These are phyloP conservation scores for Dendrocincla tyrannina DNA, from an alignment of 2,797 vertebrate species.

Conservation along the genomic window DNA sequence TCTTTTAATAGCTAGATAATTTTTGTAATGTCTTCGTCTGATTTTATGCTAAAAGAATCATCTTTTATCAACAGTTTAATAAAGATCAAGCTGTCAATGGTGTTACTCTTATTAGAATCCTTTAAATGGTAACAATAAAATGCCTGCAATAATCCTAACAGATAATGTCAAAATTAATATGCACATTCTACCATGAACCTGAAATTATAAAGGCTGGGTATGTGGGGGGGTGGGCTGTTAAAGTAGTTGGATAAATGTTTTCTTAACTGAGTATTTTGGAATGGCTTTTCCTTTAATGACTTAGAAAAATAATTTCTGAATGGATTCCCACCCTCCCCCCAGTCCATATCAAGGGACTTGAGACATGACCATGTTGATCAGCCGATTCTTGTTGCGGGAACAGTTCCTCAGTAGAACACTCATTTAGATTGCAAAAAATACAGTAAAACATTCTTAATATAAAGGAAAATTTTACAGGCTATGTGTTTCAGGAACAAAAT, in stretches of 20 bases:
- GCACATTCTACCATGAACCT: not conserved
- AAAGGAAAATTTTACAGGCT: not conserved
- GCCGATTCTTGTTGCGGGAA: not conserved
- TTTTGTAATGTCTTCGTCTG: constrained; percentile 14
- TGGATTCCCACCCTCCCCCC: not conserved
- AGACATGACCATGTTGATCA: not conserved
- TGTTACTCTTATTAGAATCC: not conserved
- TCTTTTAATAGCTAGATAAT: not conserved
- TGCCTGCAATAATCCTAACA: not conserved
- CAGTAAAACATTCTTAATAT: not conserved
- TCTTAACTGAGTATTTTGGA: not conserved
- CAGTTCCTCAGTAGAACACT: accelerated
- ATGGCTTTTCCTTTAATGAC: not conserved
- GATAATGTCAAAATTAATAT: not conserved
- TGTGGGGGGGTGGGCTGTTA: not conserved
- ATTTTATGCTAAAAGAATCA: not conserved
- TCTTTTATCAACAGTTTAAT: constrained; percentile 16
- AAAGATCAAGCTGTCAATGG: not conserved
- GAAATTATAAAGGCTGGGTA: not conserved
- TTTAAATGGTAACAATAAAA: not conserved
- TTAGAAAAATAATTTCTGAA: not conserved
- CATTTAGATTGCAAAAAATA: not conserved
- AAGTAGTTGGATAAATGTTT: not conserved
- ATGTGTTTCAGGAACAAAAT: not conserved
- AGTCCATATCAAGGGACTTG: not conserved